Evolutionary conservation across 2,888 invertebrate species (phyloP), one percentile per base, ranked within the genome.

Genomic region (Ctenicera cuprea): DNA sequence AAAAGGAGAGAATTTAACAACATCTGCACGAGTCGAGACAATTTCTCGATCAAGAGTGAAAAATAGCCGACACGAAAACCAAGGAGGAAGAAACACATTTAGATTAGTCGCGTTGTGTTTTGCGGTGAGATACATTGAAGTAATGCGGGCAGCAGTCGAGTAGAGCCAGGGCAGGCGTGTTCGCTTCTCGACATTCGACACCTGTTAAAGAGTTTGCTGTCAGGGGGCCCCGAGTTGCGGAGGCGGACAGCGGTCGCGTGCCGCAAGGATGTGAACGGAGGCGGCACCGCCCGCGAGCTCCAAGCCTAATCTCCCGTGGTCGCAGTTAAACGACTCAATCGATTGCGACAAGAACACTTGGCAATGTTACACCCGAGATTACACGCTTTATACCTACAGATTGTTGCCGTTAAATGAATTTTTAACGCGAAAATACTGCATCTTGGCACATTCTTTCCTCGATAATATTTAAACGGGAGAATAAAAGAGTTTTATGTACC

Each of bases 201-300:
- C 80, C 80, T 80, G 80, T 80, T 80, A 79, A 30, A 38, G 57
- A 38, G 59, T 45, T 30, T 41, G 69, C 70, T 70, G 69, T 73
- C 70, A 59, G 76, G 71, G 75, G 69, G 63, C 73, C 48, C 63
- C 30, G 77, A 73, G 41, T 59, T 18, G 76, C 80, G 81, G 80
- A 77, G 83, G 83, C 82, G 84, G 84, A 84, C 84, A 85, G 82
- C 84, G 83, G 84, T 84, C 85, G 84, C 84, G 84, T 84, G 84
- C 83, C 83, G 79, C 80, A 81, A 77, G 68, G 57, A 68, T 70
- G 64, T 50, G 62, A 70, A 73, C 73, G 75, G 73, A 62, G 72
- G 75, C 70, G 75, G 73, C 66, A 72, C 66, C 71, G 73, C 75
- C 69, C 62, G 77, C 73, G 57, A 75, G 75, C 77, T 71, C 65